Conservation (phyloP, 2,797 vertebrate genomes). For the Pangasius larnaudii region DNA sequence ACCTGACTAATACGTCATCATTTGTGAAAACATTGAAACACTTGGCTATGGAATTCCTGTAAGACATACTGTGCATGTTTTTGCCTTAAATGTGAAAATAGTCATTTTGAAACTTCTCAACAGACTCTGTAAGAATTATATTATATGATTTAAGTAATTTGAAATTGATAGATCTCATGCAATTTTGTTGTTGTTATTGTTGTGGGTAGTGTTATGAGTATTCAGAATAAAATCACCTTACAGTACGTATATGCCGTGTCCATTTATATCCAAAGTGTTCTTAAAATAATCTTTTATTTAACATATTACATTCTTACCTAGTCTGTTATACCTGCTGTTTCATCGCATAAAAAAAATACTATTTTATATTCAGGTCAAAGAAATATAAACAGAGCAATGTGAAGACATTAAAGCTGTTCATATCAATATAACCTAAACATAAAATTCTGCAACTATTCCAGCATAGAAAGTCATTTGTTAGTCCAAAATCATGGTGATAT, state of each 20-base stretch:
- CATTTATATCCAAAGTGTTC: background rate
- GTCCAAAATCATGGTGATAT: background rate
- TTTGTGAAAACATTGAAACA: background rate
- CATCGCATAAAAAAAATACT: background rate
- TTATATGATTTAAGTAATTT: background rate
- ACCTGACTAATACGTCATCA: background rate
- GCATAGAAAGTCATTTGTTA: background rate
- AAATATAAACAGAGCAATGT: background rate
- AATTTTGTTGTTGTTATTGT: background rate
- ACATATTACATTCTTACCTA: background rate
- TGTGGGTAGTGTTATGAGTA: background rate
- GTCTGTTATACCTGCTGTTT: background rate
- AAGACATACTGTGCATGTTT: background rate
- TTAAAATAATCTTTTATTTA: slow-evolving; percentile 30
- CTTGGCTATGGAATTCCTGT: background rate
- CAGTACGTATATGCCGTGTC: background rate
- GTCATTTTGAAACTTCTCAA: background rate
- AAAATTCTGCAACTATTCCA: background rate
- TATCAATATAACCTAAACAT: background rate
- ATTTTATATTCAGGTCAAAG: background rate
- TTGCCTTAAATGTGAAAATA: background rate
- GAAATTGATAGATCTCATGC: background rate
- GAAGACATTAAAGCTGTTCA: background rate
- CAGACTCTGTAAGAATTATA: background rate
- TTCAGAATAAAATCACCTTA: slow-evolving; percentile 45